Evolutionary conservation across 2,113 vertebrate species (phyloP), one percentile per base, ranked within the genome.

Genomic region (Ailurus styani): DNA sequence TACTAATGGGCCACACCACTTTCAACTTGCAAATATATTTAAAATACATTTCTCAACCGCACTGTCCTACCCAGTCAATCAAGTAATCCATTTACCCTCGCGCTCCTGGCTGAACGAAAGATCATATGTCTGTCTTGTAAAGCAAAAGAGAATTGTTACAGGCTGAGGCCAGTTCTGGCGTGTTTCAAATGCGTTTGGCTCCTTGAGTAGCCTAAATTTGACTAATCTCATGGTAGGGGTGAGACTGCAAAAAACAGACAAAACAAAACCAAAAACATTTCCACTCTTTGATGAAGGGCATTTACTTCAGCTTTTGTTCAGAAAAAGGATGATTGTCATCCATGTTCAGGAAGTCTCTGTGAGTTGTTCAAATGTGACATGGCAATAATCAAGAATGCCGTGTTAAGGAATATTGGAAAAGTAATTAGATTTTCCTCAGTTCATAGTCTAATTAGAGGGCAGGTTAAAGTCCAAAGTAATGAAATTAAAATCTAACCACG

Each of bases 381-480:
- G 47, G 42, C 66, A 68, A 93, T 95, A 96, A 88, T 81, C 70
- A 93, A 85, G 54, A 79, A 94, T 0, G 37, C 54, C 68, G 77
- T 0, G 17, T 25, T n/a, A 97, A 94, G 82, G 60, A 83, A 96
- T 95, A 94, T 81, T 91, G 91, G 91, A 87, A 93, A 97, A 89
- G 88, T 95, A 95, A 93, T 97, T 93, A 91, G 86, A 85, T 96
- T 97, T 97, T 96, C 55, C 78, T 97, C 78, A 89, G 96, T 95
- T 97, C 66, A 84, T 89, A 50, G 3, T 93, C 60, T 95, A 96
- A 97, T 96, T 91, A 97, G 78, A 95, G 86, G 95, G 73, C 66
- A 93, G 88, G 78, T 95, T 90, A 95, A 97, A 95, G 82, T 90
- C 77, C 93, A 79, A 75, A 45, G 47, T 88, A 94, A 97, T 97